Percentiles rank a stretch among this genome's conserved stretches.
These are phyloP conservation scores for Rhingia rostrata DNA, from an alignment of 2,888 invertebrate species.

Conservation along the genomic window DNA sequence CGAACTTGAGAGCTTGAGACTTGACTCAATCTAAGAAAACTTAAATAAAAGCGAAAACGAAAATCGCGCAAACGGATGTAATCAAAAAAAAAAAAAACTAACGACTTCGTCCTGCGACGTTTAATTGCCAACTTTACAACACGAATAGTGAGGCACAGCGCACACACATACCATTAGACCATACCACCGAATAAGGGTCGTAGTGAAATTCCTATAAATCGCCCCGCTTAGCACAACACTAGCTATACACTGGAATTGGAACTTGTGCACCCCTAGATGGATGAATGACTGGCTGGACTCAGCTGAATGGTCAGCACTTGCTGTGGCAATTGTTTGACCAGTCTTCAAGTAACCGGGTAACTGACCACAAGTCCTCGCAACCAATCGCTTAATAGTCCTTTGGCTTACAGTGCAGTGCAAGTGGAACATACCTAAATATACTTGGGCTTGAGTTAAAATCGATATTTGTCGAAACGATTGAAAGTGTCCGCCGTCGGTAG, in stretches of 20 bases:
- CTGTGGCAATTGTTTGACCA: slow-evolving; percentile 77
- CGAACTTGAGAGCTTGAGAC: slow-evolving; percentile 56
- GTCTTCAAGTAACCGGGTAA: slow-evolving; percentile 81
- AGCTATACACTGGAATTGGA: slow-evolving; percentile 54
- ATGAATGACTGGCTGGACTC: slow-evolving; percentile 42
- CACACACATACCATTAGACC: slow-evolving; percentile 11
- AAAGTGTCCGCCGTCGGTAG: slow-evolving; percentile 34
- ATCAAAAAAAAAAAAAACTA: slow-evolving; percentile 1
- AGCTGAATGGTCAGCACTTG: slow-evolving; percentile 62
- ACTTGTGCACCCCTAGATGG: slow-evolving; percentile 54
- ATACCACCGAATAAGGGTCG: slow-evolving; percentile 23
- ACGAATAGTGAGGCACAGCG: slow-evolving; percentile 4
- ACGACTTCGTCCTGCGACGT: slow-evolving; percentile 22
- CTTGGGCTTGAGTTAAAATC: slow-evolving; percentile 45
- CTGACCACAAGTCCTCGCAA: slow-evolving; percentile 80
- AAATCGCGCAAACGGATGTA: slow-evolving; percentile 26
- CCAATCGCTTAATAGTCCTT: slow-evolving; percentile 20
- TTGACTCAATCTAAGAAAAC: slow-evolving; percentile 28
- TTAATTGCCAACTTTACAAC: slow-evolving; percentile 39
- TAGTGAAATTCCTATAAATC: slow-evolving; percentile 65
- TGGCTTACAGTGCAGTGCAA: background rate
- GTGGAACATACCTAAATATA: background rate
- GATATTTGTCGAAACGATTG: slow-evolving; percentile 54
- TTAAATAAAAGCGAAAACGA: slow-evolving; percentile 7
- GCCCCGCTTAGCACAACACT: slow-evolving; percentile 27